A percentile compares a stretch with the other conserved stretches of the same genome.
phyloP scores from a whole-genome alignment of 1,140 invertebrate genomes.

The Rhopalosiphum maidis region DNA sequence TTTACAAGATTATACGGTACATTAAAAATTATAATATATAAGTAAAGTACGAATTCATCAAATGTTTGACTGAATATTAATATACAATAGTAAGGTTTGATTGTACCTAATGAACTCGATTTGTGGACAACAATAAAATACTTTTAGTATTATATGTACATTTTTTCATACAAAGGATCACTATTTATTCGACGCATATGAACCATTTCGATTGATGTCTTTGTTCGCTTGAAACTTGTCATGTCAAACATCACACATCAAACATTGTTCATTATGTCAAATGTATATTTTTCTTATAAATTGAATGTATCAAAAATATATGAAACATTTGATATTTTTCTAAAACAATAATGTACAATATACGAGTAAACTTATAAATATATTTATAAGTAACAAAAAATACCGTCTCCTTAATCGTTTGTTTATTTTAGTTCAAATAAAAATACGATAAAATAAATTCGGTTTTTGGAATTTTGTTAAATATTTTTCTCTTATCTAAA shows the following conservation, averaged over 20 bases:
- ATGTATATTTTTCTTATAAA: background rate
- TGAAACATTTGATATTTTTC: background rate
- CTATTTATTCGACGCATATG: background rate
- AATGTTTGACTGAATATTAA: background rate
- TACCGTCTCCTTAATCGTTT: background rate
- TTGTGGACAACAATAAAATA: background rate
- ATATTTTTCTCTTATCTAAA: background rate
- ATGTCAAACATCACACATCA: background rate
- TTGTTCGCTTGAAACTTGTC: background rate
- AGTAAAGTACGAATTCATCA: background rate
- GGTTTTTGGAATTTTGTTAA: background rate
- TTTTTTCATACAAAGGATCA: background rate
- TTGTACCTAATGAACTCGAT: background rate
- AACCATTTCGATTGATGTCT: background rate
- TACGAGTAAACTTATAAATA: background rate
- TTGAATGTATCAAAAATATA: background rate
- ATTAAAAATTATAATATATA: background rate
- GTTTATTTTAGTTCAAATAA: background rate
- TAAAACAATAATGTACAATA: background rate
- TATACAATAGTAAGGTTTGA: background rate
- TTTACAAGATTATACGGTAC: background rate
- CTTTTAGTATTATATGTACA: background rate
- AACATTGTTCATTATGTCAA: background rate
- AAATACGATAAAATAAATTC: too few species aligned
- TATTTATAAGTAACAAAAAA: background rate